These are phyloP conservation scores for Proterorhinus semilunaris DNA, from an alignment of 2,113 vertebrate genomes.

Conservation along the genomic window DNA sequence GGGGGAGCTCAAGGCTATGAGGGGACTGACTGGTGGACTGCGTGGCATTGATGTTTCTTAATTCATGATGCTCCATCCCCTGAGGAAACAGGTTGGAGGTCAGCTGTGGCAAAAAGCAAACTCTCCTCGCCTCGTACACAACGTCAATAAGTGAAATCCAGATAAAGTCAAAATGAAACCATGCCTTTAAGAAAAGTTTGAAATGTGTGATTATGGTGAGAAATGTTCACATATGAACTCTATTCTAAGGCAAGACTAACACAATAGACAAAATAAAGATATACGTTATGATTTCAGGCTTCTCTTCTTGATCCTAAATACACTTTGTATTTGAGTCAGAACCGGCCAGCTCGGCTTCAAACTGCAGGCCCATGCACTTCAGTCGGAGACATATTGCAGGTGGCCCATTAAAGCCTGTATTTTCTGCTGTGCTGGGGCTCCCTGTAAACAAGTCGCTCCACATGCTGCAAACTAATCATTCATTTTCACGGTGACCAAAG, in stretches of 20 bases:
- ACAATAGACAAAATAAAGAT: too few species aligned
- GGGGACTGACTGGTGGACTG: neutral
- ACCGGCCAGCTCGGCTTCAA: neutral
- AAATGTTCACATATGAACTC: neutral
- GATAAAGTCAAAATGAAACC: conserved; percentile 19
- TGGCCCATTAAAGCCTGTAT: conserved; percentile 13
- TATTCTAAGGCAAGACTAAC: too few species aligned
- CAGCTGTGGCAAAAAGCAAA: conserved; percentile 22
- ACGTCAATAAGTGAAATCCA: conserved; percentile 27
- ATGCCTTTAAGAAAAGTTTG: neutral
- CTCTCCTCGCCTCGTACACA: conserved; percentile 5
- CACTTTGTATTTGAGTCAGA: too few species aligned
- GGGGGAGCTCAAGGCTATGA: neutral
- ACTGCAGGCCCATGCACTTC: conserved; percentile 17
- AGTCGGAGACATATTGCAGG: conserved; percentile 12
- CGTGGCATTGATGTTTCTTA: conserved; percentile 20
- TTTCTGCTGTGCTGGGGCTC: neutral
- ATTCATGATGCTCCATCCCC: conserved; percentile 24
- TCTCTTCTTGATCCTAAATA: too few species aligned
- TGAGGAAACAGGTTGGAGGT: conserved; percentile 22
- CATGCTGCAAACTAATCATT: conserved; percentile 13
- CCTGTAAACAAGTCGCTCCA: conserved; percentile 11
- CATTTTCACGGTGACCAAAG: conserved; percentile 12
- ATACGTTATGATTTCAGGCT: too few species aligned
- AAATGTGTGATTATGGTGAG: neutral